These are phyloP conservation scores for Chesias legatella DNA, from an alignment of 2,888 invertebrate species.

Conservation along the genomic window DNA sequence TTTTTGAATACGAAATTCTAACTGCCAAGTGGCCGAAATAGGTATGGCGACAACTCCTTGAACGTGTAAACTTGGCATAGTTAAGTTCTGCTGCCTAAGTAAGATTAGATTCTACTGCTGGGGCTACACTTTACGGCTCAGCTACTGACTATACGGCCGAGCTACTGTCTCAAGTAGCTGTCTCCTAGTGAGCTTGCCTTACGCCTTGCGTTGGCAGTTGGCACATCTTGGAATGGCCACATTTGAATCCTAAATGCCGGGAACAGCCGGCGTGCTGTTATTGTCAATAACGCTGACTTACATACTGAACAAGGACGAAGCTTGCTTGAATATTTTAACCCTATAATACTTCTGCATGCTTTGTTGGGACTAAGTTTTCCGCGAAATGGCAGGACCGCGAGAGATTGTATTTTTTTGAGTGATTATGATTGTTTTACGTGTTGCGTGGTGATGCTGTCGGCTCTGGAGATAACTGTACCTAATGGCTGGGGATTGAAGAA, in stretches of 20 bases:
- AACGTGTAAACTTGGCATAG: no score
- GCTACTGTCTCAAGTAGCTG: neutral
- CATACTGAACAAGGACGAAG: constrained; percentile 6
- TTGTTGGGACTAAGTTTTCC: no score
- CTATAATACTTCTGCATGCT: neutral
- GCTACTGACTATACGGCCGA: neutral
- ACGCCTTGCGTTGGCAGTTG: constrained; percentile 10
- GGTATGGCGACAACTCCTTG: no score
- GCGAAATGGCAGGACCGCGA: no score
- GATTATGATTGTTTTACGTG: no score
- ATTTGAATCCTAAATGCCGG: constrained; percentile 22
- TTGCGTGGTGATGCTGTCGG: no score
- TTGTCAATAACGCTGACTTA: constrained; percentile 18
- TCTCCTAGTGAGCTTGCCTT: neutral
- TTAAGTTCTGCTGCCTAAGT: no score
- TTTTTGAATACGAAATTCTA: no score
- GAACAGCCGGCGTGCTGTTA: constrained; percentile 18
- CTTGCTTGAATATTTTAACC: constrained; percentile 11
- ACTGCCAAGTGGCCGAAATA: no score
- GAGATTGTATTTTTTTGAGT: no score
- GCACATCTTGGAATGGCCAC: constrained; percentile 14
- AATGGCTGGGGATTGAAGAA: no score
- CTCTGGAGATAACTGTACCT: no score
- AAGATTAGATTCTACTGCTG: neutral
- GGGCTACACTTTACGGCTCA: neutral